Conservation (phyloP, 2,797 vertebrate species). For the Syndactyla subalaris region DNA sequence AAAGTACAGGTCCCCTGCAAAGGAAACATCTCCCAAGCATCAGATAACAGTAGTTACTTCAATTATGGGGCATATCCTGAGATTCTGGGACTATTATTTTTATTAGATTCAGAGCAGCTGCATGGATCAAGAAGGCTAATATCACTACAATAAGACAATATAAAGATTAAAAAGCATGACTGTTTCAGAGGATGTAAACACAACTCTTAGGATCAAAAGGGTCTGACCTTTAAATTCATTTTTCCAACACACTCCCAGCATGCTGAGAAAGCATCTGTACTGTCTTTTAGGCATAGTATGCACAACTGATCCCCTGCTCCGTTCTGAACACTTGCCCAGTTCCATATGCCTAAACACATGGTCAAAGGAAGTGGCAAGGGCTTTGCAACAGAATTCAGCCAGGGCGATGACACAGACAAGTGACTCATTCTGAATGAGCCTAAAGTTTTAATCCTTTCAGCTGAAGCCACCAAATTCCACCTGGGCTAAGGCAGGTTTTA, state of each 20-base stretch:
- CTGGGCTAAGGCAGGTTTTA: neutral
- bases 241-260: neutral
- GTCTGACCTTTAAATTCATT: constrained; percentile 14
- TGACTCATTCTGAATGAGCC: neutral
- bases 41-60: neutral
- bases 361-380: constrained; percentile 23
- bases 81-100: neutral
- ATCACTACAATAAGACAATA: neutral
- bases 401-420: neutral
- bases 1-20: constrained; percentile 94
- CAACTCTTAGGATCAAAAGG: neutral
- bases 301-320: neutral
- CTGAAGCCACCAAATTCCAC: neutral
- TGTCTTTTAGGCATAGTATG: neutral
- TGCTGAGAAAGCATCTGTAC: constrained; percentile 60
- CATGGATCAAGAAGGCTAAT: neutral
- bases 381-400: neutral
- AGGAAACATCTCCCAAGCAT: neutral
- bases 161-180: neutral
- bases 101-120: neutral
- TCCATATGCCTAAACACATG: constrained; percentile 46
- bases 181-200: neutral
- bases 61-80: neutral
- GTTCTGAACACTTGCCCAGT: constrained; percentile 14
- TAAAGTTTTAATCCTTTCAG: neutral